phyloP scores from a whole-genome alignment of 1,140 invertebrate species.

The Bombus waltoni region DNA sequence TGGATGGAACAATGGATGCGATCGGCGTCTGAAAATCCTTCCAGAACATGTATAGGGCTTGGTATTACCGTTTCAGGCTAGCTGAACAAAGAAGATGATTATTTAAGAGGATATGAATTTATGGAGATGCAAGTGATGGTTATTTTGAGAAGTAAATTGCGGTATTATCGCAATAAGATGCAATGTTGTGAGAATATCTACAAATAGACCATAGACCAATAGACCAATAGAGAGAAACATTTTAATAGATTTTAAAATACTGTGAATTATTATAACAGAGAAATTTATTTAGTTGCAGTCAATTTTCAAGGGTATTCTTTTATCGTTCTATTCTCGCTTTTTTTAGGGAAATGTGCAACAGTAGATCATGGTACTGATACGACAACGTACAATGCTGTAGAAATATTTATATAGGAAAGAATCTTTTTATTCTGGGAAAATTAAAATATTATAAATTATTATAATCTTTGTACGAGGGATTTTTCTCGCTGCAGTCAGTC shows the following conservation, averaged over 20 bases:
- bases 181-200: neutral
- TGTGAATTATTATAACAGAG: neutral
- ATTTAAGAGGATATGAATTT: neutral
- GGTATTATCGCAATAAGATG: neutral
- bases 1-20: slow-evolving; percentile 19
- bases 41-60: neutral
- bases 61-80: neutral
- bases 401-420: no score
- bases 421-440: no score
- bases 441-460: no score
- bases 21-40: neutral
- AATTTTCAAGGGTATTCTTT: neutral
- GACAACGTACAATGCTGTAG: no score
- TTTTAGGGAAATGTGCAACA: neutral
- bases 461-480: no score
- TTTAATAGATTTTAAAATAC: neutral
- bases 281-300: neutral
- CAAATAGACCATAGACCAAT: neutral
- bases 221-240: neutral
- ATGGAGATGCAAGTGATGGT: neutral
- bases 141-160: neutral
- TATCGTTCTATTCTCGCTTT: neutral
- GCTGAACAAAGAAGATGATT: neutral
- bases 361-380: no score
- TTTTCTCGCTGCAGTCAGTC: no score